phyloP scores from a whole-genome alignment of 2,797 vertebrate species.

The Xyrichtys novacula region DNA sequence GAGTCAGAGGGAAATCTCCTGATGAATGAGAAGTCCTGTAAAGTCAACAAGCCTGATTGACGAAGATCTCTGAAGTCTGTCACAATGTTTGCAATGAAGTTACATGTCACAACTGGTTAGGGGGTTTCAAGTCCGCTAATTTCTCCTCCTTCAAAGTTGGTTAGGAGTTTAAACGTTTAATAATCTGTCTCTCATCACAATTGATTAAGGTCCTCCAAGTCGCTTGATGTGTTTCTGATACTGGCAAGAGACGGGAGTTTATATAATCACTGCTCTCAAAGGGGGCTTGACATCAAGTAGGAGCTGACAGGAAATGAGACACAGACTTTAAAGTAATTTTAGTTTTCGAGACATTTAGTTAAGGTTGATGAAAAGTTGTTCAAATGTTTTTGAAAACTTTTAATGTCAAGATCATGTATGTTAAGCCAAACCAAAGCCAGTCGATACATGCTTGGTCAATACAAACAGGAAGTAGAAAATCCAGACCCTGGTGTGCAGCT shows the following conservation, averaged over 20 bases:
- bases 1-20: background rate
- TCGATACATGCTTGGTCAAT: too few species aligned
- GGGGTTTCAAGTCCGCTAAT: background rate
- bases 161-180: background rate
- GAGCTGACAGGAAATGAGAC: conserved; percentile 37
- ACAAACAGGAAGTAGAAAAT: too few species aligned
- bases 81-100: conserved; percentile 1
- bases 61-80: background rate
- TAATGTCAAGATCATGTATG: too few species aligned
- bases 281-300: conserved; percentile 29
- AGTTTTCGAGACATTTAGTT: too few species aligned
- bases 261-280: conserved; percentile 37
- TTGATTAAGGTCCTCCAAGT: conserved; percentile 18
- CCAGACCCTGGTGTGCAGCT: too few species aligned
- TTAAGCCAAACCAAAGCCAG: too few species aligned
- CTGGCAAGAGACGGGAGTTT: conserved; percentile 24
- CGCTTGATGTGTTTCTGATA: conserved; percentile 14
- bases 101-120: background rate
- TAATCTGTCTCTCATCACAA: background rate
- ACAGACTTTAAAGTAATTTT: too few species aligned
- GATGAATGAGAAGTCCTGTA: background rate
- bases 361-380: too few species aligned
- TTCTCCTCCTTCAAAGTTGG: background rate
- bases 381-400: too few species aligned
- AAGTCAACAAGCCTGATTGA: background rate